A percentile compares a stretch with the other conserved stretches of the same genome.
phyloP scores from a whole-genome alignment of 2,797 vertebrate species.

The Cirrhinus molitorella region DNA sequence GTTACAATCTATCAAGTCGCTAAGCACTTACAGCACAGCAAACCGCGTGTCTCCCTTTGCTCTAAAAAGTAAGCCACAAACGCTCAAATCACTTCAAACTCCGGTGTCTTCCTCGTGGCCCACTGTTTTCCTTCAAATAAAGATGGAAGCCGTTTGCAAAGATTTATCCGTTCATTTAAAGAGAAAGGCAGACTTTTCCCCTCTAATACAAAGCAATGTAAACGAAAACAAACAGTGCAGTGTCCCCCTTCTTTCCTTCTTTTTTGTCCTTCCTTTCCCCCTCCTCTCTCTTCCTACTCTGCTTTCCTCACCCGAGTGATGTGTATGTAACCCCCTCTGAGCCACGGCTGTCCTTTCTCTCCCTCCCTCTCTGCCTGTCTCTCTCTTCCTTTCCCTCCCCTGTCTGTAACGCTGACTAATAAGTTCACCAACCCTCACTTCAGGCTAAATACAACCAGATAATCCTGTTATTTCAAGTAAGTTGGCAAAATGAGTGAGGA shows the following conservation, averaged over 20 bases:
- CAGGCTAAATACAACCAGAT: conserved; percentile 28
- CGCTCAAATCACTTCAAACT: conserved; percentile 32
- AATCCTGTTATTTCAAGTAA: conserved; percentile 38
- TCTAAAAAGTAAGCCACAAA: conserved; percentile 16
- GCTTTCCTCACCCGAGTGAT: conserved; percentile 47
- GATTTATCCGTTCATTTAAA: conserved; percentile 32
- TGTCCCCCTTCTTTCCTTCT: conserved; percentile 47
- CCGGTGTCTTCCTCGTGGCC: conserved; percentile 39
- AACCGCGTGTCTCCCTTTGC: conserved; percentile 31
- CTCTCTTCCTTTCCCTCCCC: conserved; percentile 8
- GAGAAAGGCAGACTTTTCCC: not conserved
- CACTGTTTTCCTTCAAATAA: conserved; percentile 12
- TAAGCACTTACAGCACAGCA: not conserved
- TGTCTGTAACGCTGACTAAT: conserved; percentile 21
- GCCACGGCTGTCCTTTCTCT: conserved; percentile 23
- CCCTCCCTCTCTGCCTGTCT: conserved; percentile 11
- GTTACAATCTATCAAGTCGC: not conserved
- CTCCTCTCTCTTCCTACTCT: conserved; percentile 52
- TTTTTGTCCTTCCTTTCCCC: conserved; percentile 53
- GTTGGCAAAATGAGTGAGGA: not conserved
- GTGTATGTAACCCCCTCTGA: conserved; percentile 40
- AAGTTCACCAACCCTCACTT: conserved; percentile 29
- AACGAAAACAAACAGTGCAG: conserved; percentile 54
- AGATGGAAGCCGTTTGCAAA: conserved; percentile 15
- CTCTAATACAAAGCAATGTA: conserved; percentile 42